Conservation (phyloP, 30 jellyfish, hydroid and myxozoan species). For the Hydractinia echinata region DNA sequence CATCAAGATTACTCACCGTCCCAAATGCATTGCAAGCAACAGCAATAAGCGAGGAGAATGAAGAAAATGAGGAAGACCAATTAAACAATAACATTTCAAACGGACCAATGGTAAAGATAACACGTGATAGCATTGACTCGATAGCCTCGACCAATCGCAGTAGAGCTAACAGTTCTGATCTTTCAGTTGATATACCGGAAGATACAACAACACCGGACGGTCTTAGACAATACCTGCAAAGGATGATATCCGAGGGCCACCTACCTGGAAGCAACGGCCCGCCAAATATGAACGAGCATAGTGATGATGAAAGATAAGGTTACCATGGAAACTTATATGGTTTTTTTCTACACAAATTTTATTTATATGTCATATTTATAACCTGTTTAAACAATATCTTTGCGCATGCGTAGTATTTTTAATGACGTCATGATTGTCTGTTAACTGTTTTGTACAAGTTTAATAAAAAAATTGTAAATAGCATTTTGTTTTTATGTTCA, state of each 20-base stretch:
- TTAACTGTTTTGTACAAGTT: too few relatives aligned
- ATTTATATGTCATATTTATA: too few relatives aligned
- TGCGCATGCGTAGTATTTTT: too few relatives aligned
- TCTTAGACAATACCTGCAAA: conserved; percentile 42
- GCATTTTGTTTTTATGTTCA: too few relatives aligned
- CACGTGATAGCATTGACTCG: background rate
- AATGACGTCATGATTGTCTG: too few relatives aligned
- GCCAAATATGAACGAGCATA: background rate
- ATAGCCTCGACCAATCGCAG: too few relatives aligned
- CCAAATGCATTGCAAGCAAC: conserved; percentile 22
- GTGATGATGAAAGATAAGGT: conserved; percentile 20
- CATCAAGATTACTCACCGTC: conserved; percentile 13
- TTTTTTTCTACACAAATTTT: too few relatives aligned
- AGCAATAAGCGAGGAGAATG: conserved; percentile 25
- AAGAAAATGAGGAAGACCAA: conserved; percentile 35
- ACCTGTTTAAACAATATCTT: too few relatives aligned
- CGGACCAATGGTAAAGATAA: background rate
- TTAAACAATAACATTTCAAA: background rate
- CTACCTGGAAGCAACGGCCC: conserved; percentile 53
- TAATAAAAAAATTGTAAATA: too few relatives aligned
- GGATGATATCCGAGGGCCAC: conserved; percentile 57
- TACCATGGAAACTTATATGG: background rate
- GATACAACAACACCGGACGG: conserved; percentile 61
- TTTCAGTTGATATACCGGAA: conserved; percentile 2
- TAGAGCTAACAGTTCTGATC: too few relatives aligned